Evolutionary conservation across 2,888 invertebrate species (phyloP).

Genomic region (Hemaris fuciformis): DNA sequence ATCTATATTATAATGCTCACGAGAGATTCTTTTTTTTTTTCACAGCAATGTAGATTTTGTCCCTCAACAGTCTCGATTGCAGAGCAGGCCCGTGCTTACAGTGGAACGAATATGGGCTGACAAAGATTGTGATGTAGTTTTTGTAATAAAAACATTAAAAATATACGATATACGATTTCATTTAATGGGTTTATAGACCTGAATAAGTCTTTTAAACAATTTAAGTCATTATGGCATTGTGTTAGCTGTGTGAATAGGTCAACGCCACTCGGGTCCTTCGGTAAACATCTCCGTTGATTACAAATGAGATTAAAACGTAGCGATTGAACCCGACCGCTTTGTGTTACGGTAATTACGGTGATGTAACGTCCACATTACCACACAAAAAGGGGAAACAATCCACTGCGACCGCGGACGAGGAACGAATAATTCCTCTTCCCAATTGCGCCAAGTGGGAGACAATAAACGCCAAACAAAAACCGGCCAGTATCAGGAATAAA

Average conservation of each 20-base stretch:
- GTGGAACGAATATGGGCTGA: too few relatives aligned
- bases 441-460: neutral
- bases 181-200: neutral
- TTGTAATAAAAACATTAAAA: too few relatives aligned
- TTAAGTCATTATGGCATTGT: neutral
- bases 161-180: too few relatives aligned
- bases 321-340: constrained; percentile 35
- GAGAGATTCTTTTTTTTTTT: too few relatives aligned
- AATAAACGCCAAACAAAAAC: neutral
- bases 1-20: too few relatives aligned
- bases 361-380: constrained; percentile 11
- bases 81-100: too few relatives aligned
- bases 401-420: constrained; percentile 11
- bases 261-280: constrained; percentile 35
- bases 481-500: neutral
- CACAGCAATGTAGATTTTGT: too few relatives aligned
- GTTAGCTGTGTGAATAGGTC: constrained; percentile 18
- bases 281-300: constrained; percentile 43
- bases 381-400: constrained; percentile 21
- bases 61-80: too few relatives aligned
- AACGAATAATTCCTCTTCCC: constrained; percentile 3
- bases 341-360: constrained; percentile 34
- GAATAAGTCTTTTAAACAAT: neutral
- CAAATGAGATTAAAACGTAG: constrained; percentile 49
- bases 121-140: too few relatives aligned